phyloP scores from a whole-genome alignment of 2,113 vertebrate genomes.

The Tachycineta bicolor region DNA sequence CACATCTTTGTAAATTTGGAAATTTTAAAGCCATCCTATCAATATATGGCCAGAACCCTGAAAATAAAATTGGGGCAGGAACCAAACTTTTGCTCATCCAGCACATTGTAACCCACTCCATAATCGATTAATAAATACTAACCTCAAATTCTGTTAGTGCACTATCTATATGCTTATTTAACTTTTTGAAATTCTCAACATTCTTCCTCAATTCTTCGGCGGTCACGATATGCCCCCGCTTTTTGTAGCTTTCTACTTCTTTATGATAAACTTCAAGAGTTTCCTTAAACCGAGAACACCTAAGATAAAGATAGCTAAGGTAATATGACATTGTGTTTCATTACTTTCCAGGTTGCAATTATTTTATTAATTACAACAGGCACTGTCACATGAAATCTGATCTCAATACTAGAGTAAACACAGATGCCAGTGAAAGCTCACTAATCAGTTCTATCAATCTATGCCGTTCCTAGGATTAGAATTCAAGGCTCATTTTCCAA shows the following conservation, averaged over 20 bases:
- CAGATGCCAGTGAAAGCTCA: not conserved
- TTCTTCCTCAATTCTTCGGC: slow-evolving; percentile 84
- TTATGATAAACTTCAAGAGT: slow-evolving; percentile 73
- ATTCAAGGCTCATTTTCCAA: not conserved
- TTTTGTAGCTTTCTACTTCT: slow-evolving; percentile 83
- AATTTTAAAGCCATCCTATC: not conserved
- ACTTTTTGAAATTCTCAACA: slow-evolving; percentile 76
- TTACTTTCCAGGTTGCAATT: not conserved
- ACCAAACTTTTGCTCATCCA: not conserved
- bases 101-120: not conserved
- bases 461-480: not conserved
- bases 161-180: slow-evolving; percentile 77
- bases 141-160: slow-evolving; percentile 84
- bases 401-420: not conserved
- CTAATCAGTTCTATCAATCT: not conserved
- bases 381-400: not conserved
- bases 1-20: not conserved
- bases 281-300: slow-evolving; percentile 77
- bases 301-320: slow-evolving; percentile 48
- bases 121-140: not conserved
- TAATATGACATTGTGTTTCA: not conserved
- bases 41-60: not conserved
- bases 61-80: not conserved
- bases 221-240: slow-evolving; percentile 75
- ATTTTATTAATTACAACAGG: not conserved